Base-by-base conservation (phyloP, 2,113 vertebrate species). In the Epinephelus lanceolatus region DNA sequence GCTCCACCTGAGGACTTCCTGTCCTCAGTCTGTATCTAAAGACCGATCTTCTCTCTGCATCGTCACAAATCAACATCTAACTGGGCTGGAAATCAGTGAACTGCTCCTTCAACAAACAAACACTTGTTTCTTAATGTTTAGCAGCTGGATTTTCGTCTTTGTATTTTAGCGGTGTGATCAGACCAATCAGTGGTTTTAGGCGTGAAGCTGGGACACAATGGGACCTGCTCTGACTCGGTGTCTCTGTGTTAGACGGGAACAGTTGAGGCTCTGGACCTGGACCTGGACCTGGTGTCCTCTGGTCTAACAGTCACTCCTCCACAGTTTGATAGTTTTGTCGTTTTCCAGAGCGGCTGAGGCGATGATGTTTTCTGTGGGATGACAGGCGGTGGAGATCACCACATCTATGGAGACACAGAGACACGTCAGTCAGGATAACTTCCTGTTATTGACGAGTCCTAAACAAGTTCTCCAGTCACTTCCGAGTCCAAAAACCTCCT, bases 251-350 rank as follows among this genome's bases (percentile, higher is more conserved):
- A n/a, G 59, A 68, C 19, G 15, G 17, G 63, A 40, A 30, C 53
- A 51, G 63, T 15, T 56, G 17, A 51, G 25, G 47, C 0, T 49
- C 47, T 49, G 55, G 75, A 17, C 17, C 51, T 7, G 33, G 18
- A 17, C 17, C 51, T 7, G 33, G 19, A 1, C 12, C 45, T 1
- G 42, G 42, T 19, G 40, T 51, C 49, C 33, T 76, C 14, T 40
- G 25, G 53, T 17, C 83, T 95, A 98, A 93, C 97, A 98, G 95
- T 98, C 97, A 52, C 97, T 98, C 95, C 95, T 98, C 97, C 97
- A 98, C 87, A 98, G 95, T 90, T 97, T 98, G 92, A 98, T 98
- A 67, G 97, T 98, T 88, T 98, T 98, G 96, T 98, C 97, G 0
- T 98, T 98, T 90, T 98, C 97, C 93, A 98, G 92, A 0, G 97